Evolutionary conservation across 2,888 invertebrate genomes (phyloP), one percentile per base, ranked within the genome.

Genomic region (Chalcis sispes): DNA sequence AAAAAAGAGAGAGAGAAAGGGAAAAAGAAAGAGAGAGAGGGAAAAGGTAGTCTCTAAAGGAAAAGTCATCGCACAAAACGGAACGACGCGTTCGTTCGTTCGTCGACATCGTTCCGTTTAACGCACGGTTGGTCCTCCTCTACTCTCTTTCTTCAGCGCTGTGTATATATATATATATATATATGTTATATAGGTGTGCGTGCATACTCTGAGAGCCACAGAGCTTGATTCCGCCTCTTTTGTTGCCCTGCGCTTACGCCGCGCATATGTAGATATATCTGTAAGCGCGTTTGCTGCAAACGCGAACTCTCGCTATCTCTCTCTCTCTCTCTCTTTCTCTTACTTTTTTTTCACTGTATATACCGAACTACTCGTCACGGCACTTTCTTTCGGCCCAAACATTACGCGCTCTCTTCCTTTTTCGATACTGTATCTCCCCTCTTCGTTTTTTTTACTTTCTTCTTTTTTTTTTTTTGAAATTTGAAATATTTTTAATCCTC

Each of bases 51-150:
- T 18, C 18, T 27, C 18, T 48, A 58, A 70, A 70, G 56, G 58
- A 62, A 75, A 75, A 75, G 74, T 69, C 69, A 67, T 23, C 61
- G 40, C 50, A 10, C 25, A 10, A 56, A 52, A 61, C 29, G 46
- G 65, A 59, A 59, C 59, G 71, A 72, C 54, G 40, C 52, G 52
- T 13, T 20, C 10, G 58, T 27, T 54, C 66, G 72, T 72, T 50
- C 64, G 66, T 75, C 75, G 75, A 70, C 75, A 58, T 75, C 75
- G 75, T 76, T 76, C 75, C 75, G 62, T 72, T 76, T 72, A 76
- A 76, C 62, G 75, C 75, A 67, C 75, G 75, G 71, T 72, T 71
- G 75, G 67, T 72, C 29, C 62, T 40, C 27, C 23, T 15, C 32
- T 15, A 56, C 7, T n/a, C n/a, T n/a, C n/a, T n/a, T n/a, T n/a